phyloP scores from a whole-genome alignment of 2,113 vertebrate species.

The Illadopsis cleaveri region DNA sequence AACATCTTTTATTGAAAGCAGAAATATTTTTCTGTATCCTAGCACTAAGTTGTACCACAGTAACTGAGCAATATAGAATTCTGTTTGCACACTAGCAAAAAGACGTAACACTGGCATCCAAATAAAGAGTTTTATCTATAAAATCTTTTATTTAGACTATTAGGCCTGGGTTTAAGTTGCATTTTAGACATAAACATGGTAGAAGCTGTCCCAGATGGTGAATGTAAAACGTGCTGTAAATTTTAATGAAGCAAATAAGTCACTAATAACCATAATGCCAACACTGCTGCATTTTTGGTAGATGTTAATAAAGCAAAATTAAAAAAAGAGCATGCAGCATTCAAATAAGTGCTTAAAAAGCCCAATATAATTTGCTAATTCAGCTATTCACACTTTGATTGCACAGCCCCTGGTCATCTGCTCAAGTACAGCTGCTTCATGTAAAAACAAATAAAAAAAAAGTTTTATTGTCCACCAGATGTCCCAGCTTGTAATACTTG shows the following conservation, averaged over 20 bases:
- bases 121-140: constrained; percentile 57
- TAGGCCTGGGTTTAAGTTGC: constrained; percentile 59
- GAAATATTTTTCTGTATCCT: constrained; percentile 29
- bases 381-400: constrained; percentile 75
- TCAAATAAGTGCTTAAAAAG: constrained; percentile 72
- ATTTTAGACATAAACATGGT: constrained; percentile 59
- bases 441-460: constrained; percentile 70
- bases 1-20: not conserved
- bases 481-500: constrained; percentile 64
- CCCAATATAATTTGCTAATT: constrained; percentile 75
- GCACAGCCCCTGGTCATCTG: constrained; percentile 75
- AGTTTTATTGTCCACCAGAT: constrained; percentile 79
- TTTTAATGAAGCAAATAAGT: constrained; percentile 79
- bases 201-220: constrained; percentile 72
- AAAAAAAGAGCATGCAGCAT: constrained; percentile 70
- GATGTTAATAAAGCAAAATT: constrained; percentile 76
- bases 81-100: constrained; percentile 21
- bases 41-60: not conserved
- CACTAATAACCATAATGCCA: constrained; percentile 71
- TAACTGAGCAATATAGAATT: constrained; percentile 1
- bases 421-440: constrained; percentile 73
- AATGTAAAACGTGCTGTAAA: constrained; percentile 72
- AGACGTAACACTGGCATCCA: constrained; percentile 27
- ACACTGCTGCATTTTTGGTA: constrained; percentile 60
- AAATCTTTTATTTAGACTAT: constrained; percentile 42